phyloP scores from a whole-genome alignment of 1,140 invertebrate species.

The Parasteatoda tepidariorum region DNA sequence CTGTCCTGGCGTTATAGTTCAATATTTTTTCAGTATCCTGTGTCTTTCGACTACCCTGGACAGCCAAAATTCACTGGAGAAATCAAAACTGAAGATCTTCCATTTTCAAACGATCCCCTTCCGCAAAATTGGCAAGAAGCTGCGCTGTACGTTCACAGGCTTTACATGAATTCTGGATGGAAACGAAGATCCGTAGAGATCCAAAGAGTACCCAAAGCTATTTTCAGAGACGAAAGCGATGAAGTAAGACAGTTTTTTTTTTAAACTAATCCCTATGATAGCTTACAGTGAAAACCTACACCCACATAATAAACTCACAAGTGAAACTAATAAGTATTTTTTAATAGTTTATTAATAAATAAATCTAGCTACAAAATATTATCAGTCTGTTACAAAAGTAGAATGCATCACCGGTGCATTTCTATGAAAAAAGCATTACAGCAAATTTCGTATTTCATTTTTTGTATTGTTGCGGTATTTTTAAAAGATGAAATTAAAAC shows the following conservation, averaged over 20 bases:
- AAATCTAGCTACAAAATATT: too few relatives aligned
- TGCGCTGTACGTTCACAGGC: background rate
- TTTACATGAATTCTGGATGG: slow-evolving; percentile 36
- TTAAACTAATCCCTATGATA: too few relatives aligned
- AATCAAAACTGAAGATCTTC: slow-evolving; percentile 20
- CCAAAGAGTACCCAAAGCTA: background rate
- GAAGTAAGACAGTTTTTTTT: background rate
- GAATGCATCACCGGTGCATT: too few relatives aligned
- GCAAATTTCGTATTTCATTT: too few relatives aligned
- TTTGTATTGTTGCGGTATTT: too few relatives aligned
- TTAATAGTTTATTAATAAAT: too few relatives aligned
- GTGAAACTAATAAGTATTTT: too few relatives aligned
- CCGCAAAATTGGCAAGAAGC: background rate
- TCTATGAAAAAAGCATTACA: too few relatives aligned
- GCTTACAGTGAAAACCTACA: too few relatives aligned
- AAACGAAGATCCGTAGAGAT: slow-evolving; percentile 4
- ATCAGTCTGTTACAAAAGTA: too few relatives aligned
- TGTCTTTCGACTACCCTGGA: background rate
- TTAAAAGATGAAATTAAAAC: too few relatives aligned
- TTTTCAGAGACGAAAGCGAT: background rate
- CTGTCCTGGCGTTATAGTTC: background rate
- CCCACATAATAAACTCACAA: too few relatives aligned
- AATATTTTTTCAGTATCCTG: background rate
- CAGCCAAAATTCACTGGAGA: background rate
- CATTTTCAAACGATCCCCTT: background rate